These are phyloP conservation scores for Dioctria linearis DNA, from an alignment of 2,888 invertebrate genomes.

Conservation along the genomic window DNA sequence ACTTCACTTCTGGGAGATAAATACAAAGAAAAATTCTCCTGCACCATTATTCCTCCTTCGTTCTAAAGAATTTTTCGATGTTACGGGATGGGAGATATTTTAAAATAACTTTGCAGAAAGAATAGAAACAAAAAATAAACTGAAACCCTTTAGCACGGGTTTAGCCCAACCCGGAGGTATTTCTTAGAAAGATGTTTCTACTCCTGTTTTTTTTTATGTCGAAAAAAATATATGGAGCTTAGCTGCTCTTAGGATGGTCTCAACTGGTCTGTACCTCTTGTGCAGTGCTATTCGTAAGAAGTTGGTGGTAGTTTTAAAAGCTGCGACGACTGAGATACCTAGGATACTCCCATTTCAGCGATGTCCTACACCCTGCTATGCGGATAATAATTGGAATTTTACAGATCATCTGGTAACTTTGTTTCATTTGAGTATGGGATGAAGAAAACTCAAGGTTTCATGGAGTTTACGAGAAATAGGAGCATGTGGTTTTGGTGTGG, in stretches of 20 bases:
- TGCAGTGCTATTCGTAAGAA: not conserved
- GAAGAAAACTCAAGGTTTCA: too few species aligned
- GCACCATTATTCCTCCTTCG: conserved; percentile 18
- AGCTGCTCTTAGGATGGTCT: not conserved
- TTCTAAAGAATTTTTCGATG: conserved; percentile 24
- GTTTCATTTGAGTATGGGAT: not conserved
- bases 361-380: conserved; percentile 10
- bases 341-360: not conserved
- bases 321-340: not conserved
- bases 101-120: not conserved
- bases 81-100: not conserved
- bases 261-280: not conserved
- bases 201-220: not conserved
- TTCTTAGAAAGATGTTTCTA: conserved; percentile 29
- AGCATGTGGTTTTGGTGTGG: too few species aligned
- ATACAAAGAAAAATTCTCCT: conserved; percentile 7
- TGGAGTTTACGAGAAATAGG: too few species aligned
- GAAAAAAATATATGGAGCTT: not conserved
- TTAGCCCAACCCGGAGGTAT: conserved; percentile 3
- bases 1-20: not conserved
- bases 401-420: conserved; percentile 46
- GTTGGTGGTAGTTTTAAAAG: not conserved
- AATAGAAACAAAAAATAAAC: not conserved
- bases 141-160: conserved; percentile 9
- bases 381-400: conserved; percentile 18